Conservation (phyloP, 2,888 invertebrate species). For the Cryptus viduatorius region DNA sequence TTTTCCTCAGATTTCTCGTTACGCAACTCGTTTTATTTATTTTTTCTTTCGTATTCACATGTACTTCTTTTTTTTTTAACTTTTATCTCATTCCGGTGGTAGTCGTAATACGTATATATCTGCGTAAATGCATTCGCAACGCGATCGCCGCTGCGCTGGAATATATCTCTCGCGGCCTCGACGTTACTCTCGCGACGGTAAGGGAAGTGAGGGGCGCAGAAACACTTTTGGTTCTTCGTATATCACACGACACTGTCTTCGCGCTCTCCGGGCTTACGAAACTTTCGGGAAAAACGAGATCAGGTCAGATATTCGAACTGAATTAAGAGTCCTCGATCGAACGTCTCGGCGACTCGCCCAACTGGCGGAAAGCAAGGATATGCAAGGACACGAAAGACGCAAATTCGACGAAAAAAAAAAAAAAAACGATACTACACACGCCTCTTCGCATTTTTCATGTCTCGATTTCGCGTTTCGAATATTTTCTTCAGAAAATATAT, state of each 20-base stretch:
- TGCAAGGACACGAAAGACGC: conserved; percentile 11
- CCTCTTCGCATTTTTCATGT: not conserved
- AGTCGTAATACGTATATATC: conserved; percentile 1
- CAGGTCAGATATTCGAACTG: conserved; percentile 57
- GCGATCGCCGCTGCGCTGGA: conserved; percentile 13
- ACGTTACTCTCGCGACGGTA: conserved; percentile 8
- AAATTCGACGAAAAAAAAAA: not conserved
- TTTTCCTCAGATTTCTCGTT: not conserved
- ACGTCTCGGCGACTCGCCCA: not conserved
- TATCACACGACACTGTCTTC: conserved; percentile 5
- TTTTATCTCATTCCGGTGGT: conserved; percentile 3
- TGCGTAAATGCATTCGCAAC: not conserved
- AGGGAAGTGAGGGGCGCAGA: not conserved
- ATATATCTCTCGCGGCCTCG: conserved; percentile 30
- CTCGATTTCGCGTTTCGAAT: not conserved
- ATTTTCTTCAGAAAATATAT: not conserved
- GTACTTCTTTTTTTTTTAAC: not conserved
- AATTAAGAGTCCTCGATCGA: conserved; percentile 40
- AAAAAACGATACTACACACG: too few relatives aligned
- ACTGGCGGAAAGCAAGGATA: conserved; percentile 6
- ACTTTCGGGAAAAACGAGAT: conserved; percentile 51
- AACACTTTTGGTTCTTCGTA: not conserved
- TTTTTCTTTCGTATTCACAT: not conserved
- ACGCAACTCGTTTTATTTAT: not conserved
- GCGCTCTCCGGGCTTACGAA: conserved; percentile 30